Conservation (phyloP, 2,797 vertebrate genomes). For the Pangasius krempfi region DNA sequence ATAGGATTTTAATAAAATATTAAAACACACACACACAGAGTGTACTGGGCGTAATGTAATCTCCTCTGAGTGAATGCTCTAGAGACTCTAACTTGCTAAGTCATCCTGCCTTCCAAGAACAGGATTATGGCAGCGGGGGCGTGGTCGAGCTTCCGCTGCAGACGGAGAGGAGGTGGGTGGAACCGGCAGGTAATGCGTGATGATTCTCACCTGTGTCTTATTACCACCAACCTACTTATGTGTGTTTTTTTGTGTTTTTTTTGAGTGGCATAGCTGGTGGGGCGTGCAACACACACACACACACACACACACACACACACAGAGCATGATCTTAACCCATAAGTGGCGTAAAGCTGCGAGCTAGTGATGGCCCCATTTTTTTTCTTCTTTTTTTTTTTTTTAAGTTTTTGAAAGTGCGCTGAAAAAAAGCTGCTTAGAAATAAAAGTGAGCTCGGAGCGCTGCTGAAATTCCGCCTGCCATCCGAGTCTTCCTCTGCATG, state of each 20-base stretch:
- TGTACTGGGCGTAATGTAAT: neutral
- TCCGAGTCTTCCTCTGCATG: no score
- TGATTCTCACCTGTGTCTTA: neutral
- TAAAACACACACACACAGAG: neutral
- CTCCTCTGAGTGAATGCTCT: neutral
- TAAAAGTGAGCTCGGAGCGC: neutral
- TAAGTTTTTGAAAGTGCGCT: neutral
- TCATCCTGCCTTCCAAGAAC: slow-evolving; percentile 21
- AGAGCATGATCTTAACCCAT: neutral
- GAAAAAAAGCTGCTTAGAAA: neutral
- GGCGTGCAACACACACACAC: neutral
- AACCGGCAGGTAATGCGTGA: neutral
- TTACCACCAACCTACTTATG: neutral
- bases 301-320: neutral
- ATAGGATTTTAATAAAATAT: neutral
- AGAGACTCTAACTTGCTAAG: slow-evolving; percentile 8
- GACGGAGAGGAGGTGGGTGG: neutral
- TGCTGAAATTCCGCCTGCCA: neutral
- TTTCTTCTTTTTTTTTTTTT: neutral
- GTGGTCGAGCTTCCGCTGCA: neutral
- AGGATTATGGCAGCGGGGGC: neutral
- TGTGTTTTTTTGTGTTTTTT: neutral
- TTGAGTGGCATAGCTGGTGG: neutral
- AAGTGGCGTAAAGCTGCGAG: neutral
- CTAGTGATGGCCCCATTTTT: neutral